Base-by-base conservation (phyloP, 2,888 invertebrate species). In the Coenonympha arcania region DNA sequence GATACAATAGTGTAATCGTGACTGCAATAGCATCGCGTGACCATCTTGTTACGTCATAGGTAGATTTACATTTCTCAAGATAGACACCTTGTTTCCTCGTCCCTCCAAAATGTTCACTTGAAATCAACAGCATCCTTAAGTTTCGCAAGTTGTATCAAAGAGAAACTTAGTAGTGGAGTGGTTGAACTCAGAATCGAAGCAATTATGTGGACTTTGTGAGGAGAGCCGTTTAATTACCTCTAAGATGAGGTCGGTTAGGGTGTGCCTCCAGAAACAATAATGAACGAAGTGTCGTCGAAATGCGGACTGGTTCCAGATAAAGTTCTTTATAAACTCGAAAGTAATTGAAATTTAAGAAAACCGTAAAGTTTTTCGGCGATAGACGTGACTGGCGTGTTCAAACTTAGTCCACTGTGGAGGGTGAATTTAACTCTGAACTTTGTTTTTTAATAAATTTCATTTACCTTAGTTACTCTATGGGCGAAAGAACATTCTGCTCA, bases 151-250 rank as follows among this genome's bases (percentile, higher is more conserved):
- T 30, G 41, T 41, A 11, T 28, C 16, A 26, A 24, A 40, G 40
- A n/a, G 16, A 16, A 40, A 40, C 41, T 41, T 19, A 6, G 39
- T n/a, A 26, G 39, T 26, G 24, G 24, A 40, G 24, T 26, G 4
- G 24, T 28, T 11, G 19, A 8, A 33, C 15, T 16, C 31, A 15
- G 19, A 41, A 28, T 42, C 22, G 18, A 51, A 51, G 46, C 46
- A 56, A 57, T 51, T 50, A 56, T 46, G 52, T 28, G 48, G 50
- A 45, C 48, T 24, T 48, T 47, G 46, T 52, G 39, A 40, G 19
- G 34, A 42, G 49, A 50, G 43, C 48, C 50, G 41, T 49, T 58
- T 51, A 55, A 55, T 58, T 58, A 55, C 53, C 53, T 58, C 53
- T 34, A 30, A 51, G 55, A 53, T 57, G 49, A 48, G 48, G 24